Evolutionary conservation across 2,797 vertebrate genomes (phyloP), one percentile per base, ranked within the genome.

Genomic region (Ctenosaura bakeri): DNA sequence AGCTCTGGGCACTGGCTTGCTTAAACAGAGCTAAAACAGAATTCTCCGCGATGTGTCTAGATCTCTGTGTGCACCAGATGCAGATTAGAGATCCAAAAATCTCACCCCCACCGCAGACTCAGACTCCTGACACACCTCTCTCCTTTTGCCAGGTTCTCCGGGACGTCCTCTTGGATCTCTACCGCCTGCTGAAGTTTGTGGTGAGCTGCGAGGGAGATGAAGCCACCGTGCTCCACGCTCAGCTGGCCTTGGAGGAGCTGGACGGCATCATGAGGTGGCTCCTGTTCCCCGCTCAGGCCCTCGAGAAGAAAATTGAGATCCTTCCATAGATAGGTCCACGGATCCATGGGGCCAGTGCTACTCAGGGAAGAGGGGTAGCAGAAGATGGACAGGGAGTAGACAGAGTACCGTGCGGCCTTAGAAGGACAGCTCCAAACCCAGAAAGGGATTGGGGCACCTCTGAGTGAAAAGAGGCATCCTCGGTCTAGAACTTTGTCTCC

Each of bases 301-400:
- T 99, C 90, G 97, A 99, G 97, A 99, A 99, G 96, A 99, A 98
- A 97, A 99, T 99, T 0, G 94, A 98, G 81, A 97, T 99, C 92
- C 96, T 99, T 88, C 98, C 98, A 0, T 99, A 96, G 92, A 0
- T 99, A 96, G 92, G 56, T 18, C 54, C 29, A 54, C 20, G 1
- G 13, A 29, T 14, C 54, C 22, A 18, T 13, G 9, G 42, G 10
- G 10, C 26, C 59, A 7, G 42, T 13, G 10, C 3, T 7, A 18
- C 29, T 52, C 38, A 3, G 2, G 73, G 59, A 20, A 0, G 3
- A 1, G 20, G 74, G 66, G 0, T 14, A 35, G 42, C 3, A 0
- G 59, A 20, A 0, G 3, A 1, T 13, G 74, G 18, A 5, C 0
- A 0, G 0, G 0, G 0, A 22, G 1, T 0, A 0, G 78, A 9